These are phyloP conservation scores for Drosophila affinis DNA, from an alignment of 2,888 invertebrate genomes.

Conservation along the genomic window DNA sequence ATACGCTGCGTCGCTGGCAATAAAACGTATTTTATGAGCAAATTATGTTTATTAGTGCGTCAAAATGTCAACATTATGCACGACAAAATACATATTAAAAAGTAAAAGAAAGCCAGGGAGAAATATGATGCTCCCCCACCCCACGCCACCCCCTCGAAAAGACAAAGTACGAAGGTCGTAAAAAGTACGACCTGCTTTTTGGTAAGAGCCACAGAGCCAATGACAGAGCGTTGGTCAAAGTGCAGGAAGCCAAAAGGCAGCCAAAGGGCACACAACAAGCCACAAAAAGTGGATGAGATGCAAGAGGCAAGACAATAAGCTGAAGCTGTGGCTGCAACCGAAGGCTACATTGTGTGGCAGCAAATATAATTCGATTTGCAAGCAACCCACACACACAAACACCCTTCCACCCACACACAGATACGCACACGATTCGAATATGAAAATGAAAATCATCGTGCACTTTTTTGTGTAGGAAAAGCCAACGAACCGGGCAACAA, in stretches of 20 bases:
- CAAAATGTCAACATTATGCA: slow-evolving; percentile 77
- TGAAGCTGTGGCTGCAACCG: background rate
- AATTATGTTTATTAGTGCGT: slow-evolving; percentile 80
- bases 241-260: slow-evolving; percentile 36
- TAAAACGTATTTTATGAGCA: slow-evolving; percentile 75
- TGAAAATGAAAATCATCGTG: slow-evolving; percentile 62
- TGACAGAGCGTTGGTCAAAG: slow-evolving; percentile 51
- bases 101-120: slow-evolving; percentile 13
- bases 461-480: slow-evolving; percentile 35
- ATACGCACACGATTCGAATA: slow-evolving; percentile 59
- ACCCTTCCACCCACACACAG: slow-evolving; percentile 1
- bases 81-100: slow-evolving; percentile 70
- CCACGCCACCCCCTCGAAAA: background rate
- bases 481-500: slow-evolving; percentile 62
- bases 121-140: slow-evolving; percentile 49
- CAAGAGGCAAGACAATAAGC: slow-evolving; percentile 4
- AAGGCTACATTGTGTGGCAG: slow-evolving; percentile 68
- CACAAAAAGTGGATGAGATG: slow-evolving; percentile 1
- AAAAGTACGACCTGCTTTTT: slow-evolving; percentile 35
- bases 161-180: slow-evolving; percentile 25
- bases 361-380: slow-evolving; percentile 75
- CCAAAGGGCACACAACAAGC: slow-evolving; percentile 24
- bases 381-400: slow-evolving; percentile 30
- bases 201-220: slow-evolving; percentile 30
- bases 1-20: slow-evolving; percentile 64